A percentile compares a stretch with the other conserved stretches of the same genome.
Conservation (phyloP, 2,888 invertebrate genomes). For the Nemotelus nigrinus region DNA sequence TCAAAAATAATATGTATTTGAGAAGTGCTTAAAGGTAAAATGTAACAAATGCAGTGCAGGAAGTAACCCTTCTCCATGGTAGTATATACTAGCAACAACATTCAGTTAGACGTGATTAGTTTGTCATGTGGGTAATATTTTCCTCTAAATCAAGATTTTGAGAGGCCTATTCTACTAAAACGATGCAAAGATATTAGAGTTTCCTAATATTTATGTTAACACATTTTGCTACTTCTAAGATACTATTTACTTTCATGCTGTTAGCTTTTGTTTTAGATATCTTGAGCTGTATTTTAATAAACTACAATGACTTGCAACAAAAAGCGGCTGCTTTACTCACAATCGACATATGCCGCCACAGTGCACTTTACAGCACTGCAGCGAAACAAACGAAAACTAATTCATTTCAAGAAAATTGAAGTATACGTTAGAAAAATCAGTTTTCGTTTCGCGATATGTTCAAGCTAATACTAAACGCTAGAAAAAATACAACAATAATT, state of each 20-base stretch:
- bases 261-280: neutral
- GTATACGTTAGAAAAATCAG: neutral
- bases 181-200: neutral
- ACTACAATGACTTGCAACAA: neutral
- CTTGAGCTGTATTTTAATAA: neutral
- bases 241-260: neutral
- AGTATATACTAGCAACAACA: too few relatives aligned
- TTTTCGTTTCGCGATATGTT: neutral
- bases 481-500: slow-evolving; percentile 43
- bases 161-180: too few relatives aligned
- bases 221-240: neutral
- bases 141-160: too few relatives aligned
- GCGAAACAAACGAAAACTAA: neutral
- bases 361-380: too few relatives aligned
- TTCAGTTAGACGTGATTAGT: too few relatives aligned
- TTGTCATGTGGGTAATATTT: too few relatives aligned
- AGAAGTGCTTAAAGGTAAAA: too few relatives aligned
- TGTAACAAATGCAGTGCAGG: too few relatives aligned
- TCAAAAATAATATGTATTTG: too few relatives aligned
- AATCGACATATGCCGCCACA: neutral
- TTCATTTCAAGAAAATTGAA: neutral
- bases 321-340: slow-evolving; percentile 19
- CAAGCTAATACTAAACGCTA: neutral
- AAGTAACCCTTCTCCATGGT: too few relatives aligned
- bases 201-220: neutral